These are phyloP conservation scores for Busseola fusca DNA, from an alignment of 2,888 invertebrate species.

Conservation along the genomic window DNA sequence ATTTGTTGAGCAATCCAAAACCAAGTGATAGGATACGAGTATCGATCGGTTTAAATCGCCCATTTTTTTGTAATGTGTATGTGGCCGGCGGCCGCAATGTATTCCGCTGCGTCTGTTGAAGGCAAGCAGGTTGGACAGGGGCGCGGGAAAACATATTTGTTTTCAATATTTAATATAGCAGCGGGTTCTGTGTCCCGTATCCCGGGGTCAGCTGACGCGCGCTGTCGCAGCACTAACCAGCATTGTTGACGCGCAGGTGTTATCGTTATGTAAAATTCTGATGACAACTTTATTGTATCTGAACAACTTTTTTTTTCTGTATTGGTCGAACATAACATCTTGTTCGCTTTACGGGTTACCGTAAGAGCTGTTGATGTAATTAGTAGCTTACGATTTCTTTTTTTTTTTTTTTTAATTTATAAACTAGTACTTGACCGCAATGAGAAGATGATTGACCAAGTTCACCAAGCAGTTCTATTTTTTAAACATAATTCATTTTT, in stretches of 20 bases:
- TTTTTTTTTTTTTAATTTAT: no score
- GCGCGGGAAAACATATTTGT: constrained; percentile 60
- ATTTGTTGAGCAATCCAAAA: constrained; percentile 45
- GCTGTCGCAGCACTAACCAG: constrained; percentile 59
- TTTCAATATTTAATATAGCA: constrained; percentile 66
- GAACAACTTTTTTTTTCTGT: constrained; percentile 4
- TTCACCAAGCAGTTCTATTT: not conserved
- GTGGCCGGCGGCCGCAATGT: constrained; percentile 42
- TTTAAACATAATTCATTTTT: no score
- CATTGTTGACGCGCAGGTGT: constrained; percentile 52
- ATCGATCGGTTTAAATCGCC: constrained; percentile 30
- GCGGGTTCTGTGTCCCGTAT: constrained; percentile 29
- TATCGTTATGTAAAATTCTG: constrained; percentile 32
- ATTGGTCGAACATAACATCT: not conserved
- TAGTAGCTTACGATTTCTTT: not conserved
- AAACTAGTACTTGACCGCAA: no score
- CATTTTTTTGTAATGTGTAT: constrained; percentile 48
- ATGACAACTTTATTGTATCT: constrained; percentile 21
- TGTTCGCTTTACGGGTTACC: not conserved
- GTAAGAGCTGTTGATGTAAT: not conserved
- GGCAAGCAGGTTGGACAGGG: constrained; percentile 49
- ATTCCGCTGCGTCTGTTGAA: constrained; percentile 45
- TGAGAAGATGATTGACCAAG: not conserved
- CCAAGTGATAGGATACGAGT: constrained; percentile 24
- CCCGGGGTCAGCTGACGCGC: constrained; percentile 56